A percentile compares a stretch with the other conserved stretches of the same genome.
Evolutionary conservation across 2,113 vertebrate species (phyloP).

Genomic region (Ammospiza caudacuta): DNA sequence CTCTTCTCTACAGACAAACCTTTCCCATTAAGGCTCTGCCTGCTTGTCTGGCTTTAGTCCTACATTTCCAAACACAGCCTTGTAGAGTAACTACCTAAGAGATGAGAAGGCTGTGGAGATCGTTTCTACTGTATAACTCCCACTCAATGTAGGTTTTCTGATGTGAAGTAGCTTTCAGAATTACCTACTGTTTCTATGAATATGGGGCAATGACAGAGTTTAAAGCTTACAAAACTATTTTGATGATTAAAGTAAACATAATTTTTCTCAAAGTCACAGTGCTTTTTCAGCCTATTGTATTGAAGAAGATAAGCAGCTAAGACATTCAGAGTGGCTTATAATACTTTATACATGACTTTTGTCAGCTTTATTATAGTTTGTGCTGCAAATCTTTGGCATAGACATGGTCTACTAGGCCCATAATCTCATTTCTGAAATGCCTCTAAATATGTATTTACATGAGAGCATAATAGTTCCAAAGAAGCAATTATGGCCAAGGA

Average conservation of each 20-base stretch:
- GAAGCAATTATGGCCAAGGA: constrained; percentile 38
- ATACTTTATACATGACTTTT: constrained; percentile 7
- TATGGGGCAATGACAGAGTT: background rate
- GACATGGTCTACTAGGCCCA: constrained; percentile 25
- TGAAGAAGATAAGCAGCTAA: background rate
- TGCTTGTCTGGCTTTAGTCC: background rate
- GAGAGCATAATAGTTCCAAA: constrained; percentile 24
- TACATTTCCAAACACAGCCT: background rate
- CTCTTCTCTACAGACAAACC: background rate
- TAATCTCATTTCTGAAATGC: constrained; percentile 52
- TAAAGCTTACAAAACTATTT: background rate
- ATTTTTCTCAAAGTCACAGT: background rate
- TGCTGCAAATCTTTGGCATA: constrained; percentile 22
- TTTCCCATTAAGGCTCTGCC: background rate
- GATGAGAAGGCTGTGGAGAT: background rate
- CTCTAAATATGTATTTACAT: constrained; percentile 54
- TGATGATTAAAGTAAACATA: background rate
- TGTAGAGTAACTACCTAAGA: background rate
- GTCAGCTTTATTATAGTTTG: background rate
- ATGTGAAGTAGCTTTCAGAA: background rate
- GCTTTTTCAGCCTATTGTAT: background rate
- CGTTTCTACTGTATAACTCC: background rate
- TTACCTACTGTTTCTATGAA: background rate
- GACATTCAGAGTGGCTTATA: background rate
- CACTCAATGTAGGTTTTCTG: background rate